Percentiles rank a stretch among this genome's conserved stretches.
Conservation (phyloP, 2,888 invertebrate genomes). For the Alloscopus bannaensis region DNA sequence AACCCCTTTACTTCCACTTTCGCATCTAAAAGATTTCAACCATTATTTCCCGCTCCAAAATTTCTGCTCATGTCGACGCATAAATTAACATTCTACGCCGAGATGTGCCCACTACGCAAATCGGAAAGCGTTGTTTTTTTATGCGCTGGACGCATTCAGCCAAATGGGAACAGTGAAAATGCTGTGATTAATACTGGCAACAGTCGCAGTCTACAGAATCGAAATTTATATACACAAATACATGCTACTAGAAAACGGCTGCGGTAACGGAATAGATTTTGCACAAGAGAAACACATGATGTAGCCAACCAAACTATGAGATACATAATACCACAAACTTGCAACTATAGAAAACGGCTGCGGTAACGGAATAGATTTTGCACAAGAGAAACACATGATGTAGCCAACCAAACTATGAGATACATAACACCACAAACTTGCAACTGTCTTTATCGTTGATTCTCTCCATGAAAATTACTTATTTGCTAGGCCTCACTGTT, state of each 20-base stretch:
- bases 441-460: constrained; percentile 22
- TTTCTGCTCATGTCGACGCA: constrained; percentile 43
- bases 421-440: constrained; percentile 1
- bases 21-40: no score
- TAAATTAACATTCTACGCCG: constrained; percentile 43
- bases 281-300: not conserved
- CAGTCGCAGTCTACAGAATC: constrained; percentile 2
- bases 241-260: no score
- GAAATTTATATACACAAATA: no score
- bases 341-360: no score
- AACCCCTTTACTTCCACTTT: no score
- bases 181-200: constrained; percentile 40
- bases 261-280: not conserved
- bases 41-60: no score
- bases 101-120: not conserved
- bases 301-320: not conserved
- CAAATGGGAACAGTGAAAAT: constrained; percentile 22
- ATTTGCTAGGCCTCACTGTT: constrained; percentile 25
- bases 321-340: not conserved
- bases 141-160: not conserved
- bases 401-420: not conserved
- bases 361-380: not conserved
- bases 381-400: not conserved
- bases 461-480: constrained; percentile 31
- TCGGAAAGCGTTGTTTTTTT: not conserved